Base-by-base conservation (phyloP, 2,888 invertebrate genomes). In the Germaria angustata region DNA sequence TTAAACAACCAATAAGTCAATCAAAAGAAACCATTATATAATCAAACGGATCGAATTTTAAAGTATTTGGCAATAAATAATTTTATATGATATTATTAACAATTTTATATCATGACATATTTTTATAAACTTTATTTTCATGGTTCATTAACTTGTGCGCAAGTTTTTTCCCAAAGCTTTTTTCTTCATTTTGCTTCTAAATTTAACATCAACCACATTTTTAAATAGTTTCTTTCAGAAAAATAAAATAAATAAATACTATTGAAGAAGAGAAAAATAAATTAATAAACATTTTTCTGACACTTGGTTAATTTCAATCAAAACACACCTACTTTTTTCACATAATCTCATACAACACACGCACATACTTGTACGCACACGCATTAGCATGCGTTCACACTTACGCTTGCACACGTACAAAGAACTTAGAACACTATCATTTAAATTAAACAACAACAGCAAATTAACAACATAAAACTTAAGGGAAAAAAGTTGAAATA, bases 271-370 rank as follows among this genome's bases (percentile, higher is more conserved):
- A 49, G 49, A 17, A 46, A 53, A 71, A 78, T 53, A 69, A 68
- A 77, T 81, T 81, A 76, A 73, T 75, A 82, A 82, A 71, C 73
- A 73, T 61, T 82, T 79, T 79, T 82, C 79, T 82, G 82, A 79
- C 82, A 82, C 79, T 82, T 82, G 82, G 82, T 76, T 79, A 82
- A 82, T 82, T 82, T 82, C 82, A 82, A 82, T 82, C 79, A 82
- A 79, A 82, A 82, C 82, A 79, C 82, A 82, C 82, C 82, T 82
- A 82, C 79, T 79, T 82, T 82, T 78, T 79, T 80, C 69, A 51
- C 41, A 49, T 71, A 63, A 63, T 32, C 36, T 28, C 28, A 15
- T 41, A 15, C 28, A 66, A 15, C 15, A 41, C 61, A 28, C 11
- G 11, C 28, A 65, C 36, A 61, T 36, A 36, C 17, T 46, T 36